Evolutionary conservation across 2,888 invertebrate genomes (phyloP).

Genomic region (Aporophyla lueneburgensis): DNA sequence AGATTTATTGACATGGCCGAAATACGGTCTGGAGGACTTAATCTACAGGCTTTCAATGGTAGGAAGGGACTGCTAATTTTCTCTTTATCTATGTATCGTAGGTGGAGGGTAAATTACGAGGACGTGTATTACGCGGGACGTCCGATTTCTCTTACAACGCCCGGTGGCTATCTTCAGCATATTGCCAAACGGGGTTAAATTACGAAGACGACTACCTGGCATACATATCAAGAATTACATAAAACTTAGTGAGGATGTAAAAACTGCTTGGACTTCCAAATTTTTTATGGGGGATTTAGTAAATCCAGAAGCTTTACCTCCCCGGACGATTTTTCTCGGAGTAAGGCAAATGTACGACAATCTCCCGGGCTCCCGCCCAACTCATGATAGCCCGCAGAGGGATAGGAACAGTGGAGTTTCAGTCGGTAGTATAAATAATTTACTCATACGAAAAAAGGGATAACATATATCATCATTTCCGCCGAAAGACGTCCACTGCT

Average conservation of each 20-base stretch:
- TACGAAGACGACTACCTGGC: not conserved
- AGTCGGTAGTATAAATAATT: not conserved
- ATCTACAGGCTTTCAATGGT: too few relatives aligned
- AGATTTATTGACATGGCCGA: not conserved
- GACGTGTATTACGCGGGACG: too few relatives aligned
- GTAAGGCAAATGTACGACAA: not conserved
- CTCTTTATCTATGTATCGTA: not conserved
- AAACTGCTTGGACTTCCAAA: not conserved
- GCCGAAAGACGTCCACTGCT: too few relatives aligned
- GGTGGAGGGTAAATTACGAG: too few relatives aligned
- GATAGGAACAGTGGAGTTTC: not conserved
- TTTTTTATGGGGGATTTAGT: not conserved
- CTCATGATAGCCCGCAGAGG: not conserved
- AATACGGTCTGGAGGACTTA: too few relatives aligned
- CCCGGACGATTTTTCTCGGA: not conserved
- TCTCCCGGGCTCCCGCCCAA: too few relatives aligned
- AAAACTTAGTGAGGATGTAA: not conserved
- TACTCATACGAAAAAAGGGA: not conserved
- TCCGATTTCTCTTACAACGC: too few relatives aligned
- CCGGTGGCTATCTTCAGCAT: not conserved
- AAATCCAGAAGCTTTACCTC: not conserved
- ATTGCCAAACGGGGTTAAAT: not conserved
- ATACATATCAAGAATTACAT: not conserved
- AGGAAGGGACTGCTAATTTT: not conserved
- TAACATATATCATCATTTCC: too few relatives aligned